A percentile compares a stretch with the other conserved stretches of the same genome.
Evolutionary conservation across 2,797 vertebrate species (phyloP).

Genomic region (Hydrophis major): DNA sequence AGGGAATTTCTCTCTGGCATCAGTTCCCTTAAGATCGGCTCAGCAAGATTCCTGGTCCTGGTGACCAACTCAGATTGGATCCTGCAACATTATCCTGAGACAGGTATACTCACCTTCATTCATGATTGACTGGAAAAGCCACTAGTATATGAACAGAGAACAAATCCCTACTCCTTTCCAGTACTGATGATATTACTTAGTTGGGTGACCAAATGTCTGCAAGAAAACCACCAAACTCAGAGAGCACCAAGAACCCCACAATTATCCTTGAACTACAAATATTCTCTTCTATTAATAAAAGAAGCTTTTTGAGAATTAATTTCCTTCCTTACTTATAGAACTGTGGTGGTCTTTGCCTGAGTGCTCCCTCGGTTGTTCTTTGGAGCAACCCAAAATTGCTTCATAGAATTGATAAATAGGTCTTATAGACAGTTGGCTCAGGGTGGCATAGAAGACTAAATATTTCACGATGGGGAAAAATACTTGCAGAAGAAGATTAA

Average conservation of each 20-base stretch:
- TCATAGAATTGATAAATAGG: background rate
- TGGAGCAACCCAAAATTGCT: background rate
- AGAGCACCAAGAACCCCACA: background rate
- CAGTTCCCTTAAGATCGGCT: too few relatives aligned
- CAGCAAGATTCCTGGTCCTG: too few relatives aligned
- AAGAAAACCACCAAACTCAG: background rate
- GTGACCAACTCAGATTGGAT: too few relatives aligned
- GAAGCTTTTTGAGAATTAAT: background rate
- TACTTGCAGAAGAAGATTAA: background rate
- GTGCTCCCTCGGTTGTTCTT: background rate
- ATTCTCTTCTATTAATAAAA: background rate
- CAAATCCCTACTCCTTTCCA: background rate
- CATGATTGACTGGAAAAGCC: background rate
- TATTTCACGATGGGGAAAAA: background rate
- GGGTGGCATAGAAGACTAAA: background rate
- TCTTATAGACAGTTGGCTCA: background rate
- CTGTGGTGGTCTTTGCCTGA: background rate
- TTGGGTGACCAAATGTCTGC: background rate
- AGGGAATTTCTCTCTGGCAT: background rate
- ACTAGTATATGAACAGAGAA: background rate
- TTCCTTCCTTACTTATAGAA: background rate
- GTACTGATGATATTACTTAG: background rate
- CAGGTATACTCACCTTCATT: background rate
- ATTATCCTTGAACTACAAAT: background rate
- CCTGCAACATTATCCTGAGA: background rate